Percentiles rank a stretch among this genome's conserved stretches.
phyloP scores from a whole-genome alignment of 2,888 invertebrate genomes.

The Cerastoderma edule region DNA sequence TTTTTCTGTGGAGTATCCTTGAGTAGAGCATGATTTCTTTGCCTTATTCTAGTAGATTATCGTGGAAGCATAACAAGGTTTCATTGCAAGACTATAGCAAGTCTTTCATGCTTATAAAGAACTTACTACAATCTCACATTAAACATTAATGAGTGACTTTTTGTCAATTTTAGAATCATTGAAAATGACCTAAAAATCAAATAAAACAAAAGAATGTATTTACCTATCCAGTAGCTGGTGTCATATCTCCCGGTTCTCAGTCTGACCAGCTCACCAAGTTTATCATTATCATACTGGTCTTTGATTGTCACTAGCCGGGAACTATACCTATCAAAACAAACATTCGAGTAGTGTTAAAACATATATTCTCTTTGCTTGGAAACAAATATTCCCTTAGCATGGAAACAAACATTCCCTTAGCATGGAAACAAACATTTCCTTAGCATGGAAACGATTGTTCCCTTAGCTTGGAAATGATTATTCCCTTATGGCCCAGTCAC shows the following conservation, averaged over 20 bases:
- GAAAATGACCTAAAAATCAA: too few relatives aligned
- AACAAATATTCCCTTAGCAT: neutral
- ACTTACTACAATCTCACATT: too few relatives aligned
- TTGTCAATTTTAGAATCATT: too few relatives aligned
- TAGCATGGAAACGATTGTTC: neutral
- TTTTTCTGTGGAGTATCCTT: too few relatives aligned
- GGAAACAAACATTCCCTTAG: neutral
- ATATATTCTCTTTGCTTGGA: neutral
- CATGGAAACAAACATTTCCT: neutral
- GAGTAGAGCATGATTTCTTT: too few relatives aligned
- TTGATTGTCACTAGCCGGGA: slow-evolving; percentile 61
- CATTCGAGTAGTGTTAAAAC: neutral
- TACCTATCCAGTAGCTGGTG: slow-evolving; percentile 35
- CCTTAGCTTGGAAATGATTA: neutral
- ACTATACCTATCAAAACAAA: slow-evolving; percentile 64
- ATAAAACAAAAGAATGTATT: too few relatives aligned
- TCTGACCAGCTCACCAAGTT: slow-evolving; percentile 51
- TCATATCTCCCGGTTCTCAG: neutral
- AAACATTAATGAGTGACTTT: too few relatives aligned
- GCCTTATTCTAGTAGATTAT: too few relatives aligned
- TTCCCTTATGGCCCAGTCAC: neutral
- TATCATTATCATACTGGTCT: slow-evolving; percentile 67
- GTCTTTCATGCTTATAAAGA: too few relatives aligned
- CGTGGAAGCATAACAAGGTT: too few relatives aligned
- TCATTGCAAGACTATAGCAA: too few relatives aligned